phyloP scores from a whole-genome alignment of 2,888 invertebrate species.

The Lottia scabra region DNA sequence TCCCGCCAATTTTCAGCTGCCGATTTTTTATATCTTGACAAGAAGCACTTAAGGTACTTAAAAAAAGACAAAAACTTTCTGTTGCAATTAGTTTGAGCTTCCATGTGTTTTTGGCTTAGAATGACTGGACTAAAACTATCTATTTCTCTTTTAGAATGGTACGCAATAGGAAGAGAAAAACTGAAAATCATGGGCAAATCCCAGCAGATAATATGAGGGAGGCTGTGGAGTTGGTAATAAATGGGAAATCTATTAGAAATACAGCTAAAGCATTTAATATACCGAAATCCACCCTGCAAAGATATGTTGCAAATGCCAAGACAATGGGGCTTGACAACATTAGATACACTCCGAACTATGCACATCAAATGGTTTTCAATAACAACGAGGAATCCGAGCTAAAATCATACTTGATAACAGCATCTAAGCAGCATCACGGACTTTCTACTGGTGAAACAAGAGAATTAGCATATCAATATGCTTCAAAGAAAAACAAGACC shows the following conservation, averaged over 20 bases:
- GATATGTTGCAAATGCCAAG: neutral
- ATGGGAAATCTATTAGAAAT: neutral
- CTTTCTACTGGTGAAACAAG: neutral
- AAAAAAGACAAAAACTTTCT: too few species aligned
- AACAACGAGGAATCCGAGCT: neutral
- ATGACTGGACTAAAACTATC: too few species aligned
- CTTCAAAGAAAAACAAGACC: neutral
- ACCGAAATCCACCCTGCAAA: neutral
- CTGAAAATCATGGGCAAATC: neutral
- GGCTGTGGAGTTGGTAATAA: neutral
- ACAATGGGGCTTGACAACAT: neutral
- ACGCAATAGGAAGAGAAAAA: neutral
- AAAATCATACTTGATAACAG: neutral
- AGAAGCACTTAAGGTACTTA: too few species aligned
- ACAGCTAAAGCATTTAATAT: neutral
- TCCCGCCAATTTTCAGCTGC: too few species aligned
- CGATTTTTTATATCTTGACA: too few species aligned
- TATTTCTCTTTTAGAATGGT: neutral
- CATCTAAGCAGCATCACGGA: neutral
- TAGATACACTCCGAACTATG: neutral
- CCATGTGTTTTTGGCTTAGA: too few species aligned
- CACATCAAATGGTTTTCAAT: neutral
- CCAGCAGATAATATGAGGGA: neutral
- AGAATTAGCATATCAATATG: neutral
- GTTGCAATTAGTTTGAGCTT: too few species aligned